Percentiles rank a stretch among this genome's conserved stretches.
phyloP scores from a whole-genome alignment of 1,140 invertebrate genomes.

The Drosophila ananassae region DNA sequence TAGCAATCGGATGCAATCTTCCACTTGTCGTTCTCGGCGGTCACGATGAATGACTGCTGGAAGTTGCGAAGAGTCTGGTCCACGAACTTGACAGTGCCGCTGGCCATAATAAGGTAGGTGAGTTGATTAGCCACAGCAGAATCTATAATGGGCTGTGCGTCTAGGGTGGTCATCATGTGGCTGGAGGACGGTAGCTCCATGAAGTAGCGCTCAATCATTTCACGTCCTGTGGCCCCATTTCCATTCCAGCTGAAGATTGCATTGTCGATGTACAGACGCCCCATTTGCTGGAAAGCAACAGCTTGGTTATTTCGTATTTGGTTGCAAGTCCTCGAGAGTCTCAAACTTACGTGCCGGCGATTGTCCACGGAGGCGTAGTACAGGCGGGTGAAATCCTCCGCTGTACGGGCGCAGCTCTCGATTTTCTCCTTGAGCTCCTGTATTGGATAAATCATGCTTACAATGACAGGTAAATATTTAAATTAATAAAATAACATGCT shows the following conservation, averaged over 20 bases:
- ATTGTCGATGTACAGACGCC: conserved; percentile 91
- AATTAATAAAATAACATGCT: conserved; percentile 5
- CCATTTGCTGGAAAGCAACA: conserved; percentile 86
- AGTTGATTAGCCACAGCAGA: conserved; percentile 87
- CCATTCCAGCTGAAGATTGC: conserved; percentile 95
- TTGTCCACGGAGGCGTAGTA: conserved; percentile 94
- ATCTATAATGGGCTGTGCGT: conserved; percentile 91
- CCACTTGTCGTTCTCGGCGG: conserved; percentile 93
- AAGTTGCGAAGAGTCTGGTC: conserved; percentile 87
- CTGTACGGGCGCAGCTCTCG: conserved; percentile 90
- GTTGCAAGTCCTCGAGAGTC: conserved; percentile 16
- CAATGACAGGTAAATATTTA: not conserved
- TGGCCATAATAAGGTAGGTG: conserved; percentile 90
- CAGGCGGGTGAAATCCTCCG: conserved; percentile 92
- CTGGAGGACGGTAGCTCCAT: conserved; percentile 89
- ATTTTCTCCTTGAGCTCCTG: conserved; percentile 85
- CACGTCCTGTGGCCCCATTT: conserved; percentile 89
- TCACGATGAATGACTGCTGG: conserved; percentile 92
- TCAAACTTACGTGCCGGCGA: conserved; percentile 89
- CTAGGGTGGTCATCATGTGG: conserved; percentile 89
- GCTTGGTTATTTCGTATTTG: conserved; percentile 10
- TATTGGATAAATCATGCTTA: not conserved
- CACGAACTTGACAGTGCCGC: conserved; percentile 89
- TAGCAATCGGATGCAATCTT: conserved; percentile 94
- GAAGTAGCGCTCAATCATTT: conserved; percentile 91